phyloP scores from a whole-genome alignment of 2,888 invertebrate genomes.

The Tholera decimalis region DNA sequence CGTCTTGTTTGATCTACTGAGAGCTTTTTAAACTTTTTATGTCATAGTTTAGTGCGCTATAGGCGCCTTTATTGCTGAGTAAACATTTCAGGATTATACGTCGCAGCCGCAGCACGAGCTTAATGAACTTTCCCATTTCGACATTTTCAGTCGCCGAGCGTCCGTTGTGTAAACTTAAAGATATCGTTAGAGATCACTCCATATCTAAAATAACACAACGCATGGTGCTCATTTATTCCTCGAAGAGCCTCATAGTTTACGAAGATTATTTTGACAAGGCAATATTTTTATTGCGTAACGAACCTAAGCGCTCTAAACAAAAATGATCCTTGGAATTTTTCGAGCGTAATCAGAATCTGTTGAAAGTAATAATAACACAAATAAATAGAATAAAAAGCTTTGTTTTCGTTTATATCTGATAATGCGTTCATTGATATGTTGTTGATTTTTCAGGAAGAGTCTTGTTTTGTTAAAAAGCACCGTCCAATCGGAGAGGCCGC shows the following conservation, averaged over 20 bases:
- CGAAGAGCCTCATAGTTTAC: slow-evolving; percentile 63
- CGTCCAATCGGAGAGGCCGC: slow-evolving; percentile 74
- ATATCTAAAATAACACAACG: slow-evolving; percentile 38
- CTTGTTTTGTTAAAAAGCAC: slow-evolving; percentile 84
- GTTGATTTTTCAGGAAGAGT: slow-evolving; percentile 82
- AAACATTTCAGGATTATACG: slow-evolving; percentile 85
- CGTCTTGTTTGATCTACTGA: slow-evolving; percentile 91
- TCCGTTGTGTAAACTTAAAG: slow-evolving; percentile 46
- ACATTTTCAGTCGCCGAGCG: slow-evolving; percentile 61
- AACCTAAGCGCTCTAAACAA: slow-evolving; percentile 56
- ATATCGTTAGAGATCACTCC: slow-evolving; percentile 21
- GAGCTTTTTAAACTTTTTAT: slow-evolving; percentile 91
- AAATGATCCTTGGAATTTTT: slow-evolving; percentile 62
- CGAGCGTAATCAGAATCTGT: slow-evolving; percentile 70
- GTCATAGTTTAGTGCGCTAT: slow-evolving; percentile 88
- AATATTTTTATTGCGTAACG: slow-evolving; percentile 56
- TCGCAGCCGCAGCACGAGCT: slow-evolving; percentile 71
- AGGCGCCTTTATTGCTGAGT: slow-evolving; percentile 88
- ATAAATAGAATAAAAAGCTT: slow-evolving; percentile 76
- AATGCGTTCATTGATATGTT: slow-evolving; percentile 79
- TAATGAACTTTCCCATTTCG: slow-evolving; percentile 71
- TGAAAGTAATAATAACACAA: slow-evolving; percentile 73
- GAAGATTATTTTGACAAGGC: slow-evolving; percentile 53
- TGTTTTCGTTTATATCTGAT: slow-evolving; percentile 73
- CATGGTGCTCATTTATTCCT: slow-evolving; percentile 48